Conservation (phyloP, 2,113 vertebrate genomes). For the Morphnarchus princeps region DNA sequence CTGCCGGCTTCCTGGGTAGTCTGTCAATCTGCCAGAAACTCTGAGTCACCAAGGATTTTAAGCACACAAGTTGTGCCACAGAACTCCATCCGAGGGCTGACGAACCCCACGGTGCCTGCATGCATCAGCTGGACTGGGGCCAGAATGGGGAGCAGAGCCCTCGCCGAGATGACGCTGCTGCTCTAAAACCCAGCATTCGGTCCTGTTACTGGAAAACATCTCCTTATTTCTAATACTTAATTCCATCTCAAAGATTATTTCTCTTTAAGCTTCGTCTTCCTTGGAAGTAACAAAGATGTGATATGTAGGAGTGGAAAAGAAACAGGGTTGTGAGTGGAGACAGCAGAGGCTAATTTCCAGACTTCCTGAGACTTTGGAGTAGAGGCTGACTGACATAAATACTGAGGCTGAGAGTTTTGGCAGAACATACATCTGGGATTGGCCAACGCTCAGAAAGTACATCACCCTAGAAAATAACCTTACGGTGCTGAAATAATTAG, state of each 20-base stretch:
- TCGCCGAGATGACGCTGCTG: neutral
- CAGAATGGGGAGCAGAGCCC: neutral
- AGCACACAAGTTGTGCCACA: neutral
- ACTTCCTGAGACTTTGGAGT: neutral
- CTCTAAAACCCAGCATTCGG: neutral
- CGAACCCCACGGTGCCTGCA: neutral
- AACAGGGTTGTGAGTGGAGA: neutral
- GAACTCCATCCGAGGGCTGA: neutral
- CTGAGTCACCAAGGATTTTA: neutral
- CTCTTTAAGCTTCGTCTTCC: neutral
- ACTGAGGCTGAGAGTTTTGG: neutral
- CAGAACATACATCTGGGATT: neutral
- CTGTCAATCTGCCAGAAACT: neutral
- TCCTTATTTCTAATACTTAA: neutral
- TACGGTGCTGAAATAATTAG: neutral
- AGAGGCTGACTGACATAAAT: neutral
- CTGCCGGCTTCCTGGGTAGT: neutral
- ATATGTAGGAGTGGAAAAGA: neutral
- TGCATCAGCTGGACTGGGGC: neutral
- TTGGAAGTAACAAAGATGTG: neutral
- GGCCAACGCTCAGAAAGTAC: neutral
- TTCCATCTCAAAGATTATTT: neutral
- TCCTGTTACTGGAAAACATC: neutral
- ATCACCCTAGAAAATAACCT: neutral
- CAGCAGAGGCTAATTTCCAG: neutral